These are phyloP conservation scores for Drepana falcataria DNA, from an alignment of 2,888 invertebrate genomes.

Conservation along the genomic window DNA sequence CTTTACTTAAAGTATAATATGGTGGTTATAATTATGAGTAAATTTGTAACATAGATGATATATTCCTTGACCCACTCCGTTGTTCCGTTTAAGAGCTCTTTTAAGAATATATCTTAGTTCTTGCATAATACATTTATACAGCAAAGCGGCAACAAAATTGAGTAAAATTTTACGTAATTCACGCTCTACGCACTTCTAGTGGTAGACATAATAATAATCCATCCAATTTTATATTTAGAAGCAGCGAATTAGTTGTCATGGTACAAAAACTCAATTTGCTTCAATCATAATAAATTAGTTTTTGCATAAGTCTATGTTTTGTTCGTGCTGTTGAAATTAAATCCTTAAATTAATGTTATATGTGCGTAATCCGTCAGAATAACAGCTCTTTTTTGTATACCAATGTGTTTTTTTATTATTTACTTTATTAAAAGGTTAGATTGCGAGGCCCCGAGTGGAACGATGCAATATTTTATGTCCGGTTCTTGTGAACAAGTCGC, in stretches of 20 bases:
- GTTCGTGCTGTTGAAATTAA: not conserved
- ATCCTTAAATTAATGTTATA: not conserved
- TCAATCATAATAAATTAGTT: not conserved
- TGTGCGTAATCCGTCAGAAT: not conserved
- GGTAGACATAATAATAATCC: not conserved
- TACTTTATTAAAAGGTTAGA: not conserved
- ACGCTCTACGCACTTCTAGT: too few relatives aligned
- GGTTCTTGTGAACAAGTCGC: constrained; percentile 72
- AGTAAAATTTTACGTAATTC: too few relatives aligned
- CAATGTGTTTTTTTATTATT: not conserved
- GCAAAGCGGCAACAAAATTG: too few relatives aligned
- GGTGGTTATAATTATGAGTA: too few relatives aligned
- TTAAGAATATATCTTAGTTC: too few relatives aligned
- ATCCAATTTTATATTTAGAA: not conserved
- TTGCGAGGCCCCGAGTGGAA: constrained; percentile 23
- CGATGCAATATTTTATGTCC: constrained; percentile 53
- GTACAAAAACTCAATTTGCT: not conserved
- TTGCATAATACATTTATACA: too few relatives aligned
- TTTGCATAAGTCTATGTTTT: not conserved
- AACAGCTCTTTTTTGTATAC: not conserved
- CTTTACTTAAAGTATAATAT: too few relatives aligned
- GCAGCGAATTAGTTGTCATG: not conserved
- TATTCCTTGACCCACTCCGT: too few relatives aligned
- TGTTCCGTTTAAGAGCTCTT: too few relatives aligned
- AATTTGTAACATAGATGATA: too few relatives aligned